phyloP scores from a whole-genome alignment of 2,888 invertebrate genomes.

The Altica lythri region DNA sequence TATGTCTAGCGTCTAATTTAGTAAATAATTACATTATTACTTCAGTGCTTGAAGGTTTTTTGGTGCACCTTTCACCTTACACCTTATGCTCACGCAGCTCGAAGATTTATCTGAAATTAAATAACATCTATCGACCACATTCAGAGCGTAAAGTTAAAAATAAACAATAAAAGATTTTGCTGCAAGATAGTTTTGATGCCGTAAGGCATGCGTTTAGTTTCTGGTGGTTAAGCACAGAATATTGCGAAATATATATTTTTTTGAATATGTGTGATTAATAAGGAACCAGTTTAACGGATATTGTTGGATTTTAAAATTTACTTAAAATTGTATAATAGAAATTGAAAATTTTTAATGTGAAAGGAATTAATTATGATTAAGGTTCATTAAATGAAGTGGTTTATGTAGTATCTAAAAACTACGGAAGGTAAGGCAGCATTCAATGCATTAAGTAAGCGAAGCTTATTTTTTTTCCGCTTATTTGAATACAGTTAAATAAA shows the following conservation, averaged over 20 bases:
- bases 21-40: constrained; percentile 11
- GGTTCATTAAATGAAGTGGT: no score
- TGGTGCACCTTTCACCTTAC: constrained; percentile 16
- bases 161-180: constrained; percentile 6
- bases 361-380: no score
- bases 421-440: no score
- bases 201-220: background rate
- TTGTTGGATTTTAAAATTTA: no score
- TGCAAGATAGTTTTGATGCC: constrained; percentile 1
- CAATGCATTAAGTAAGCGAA: no score
- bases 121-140: constrained; percentile 13
- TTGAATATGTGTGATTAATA: no score
- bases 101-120: constrained; percentile 7
- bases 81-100: constrained; percentile 7
- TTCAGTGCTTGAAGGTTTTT: background rate
- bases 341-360: no score
- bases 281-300: no score
- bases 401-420: no score
- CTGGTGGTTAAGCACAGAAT: constrained; percentile 1
- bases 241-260: background rate
- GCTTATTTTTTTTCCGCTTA: no score
- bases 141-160: constrained; percentile 19
- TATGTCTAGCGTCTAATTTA: background rate
- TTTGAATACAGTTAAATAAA: no score
- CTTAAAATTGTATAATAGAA: no score